Evolutionary conservation across 2,888 invertebrate species (phyloP).

Genomic region (Epistrophe eligans): DNA sequence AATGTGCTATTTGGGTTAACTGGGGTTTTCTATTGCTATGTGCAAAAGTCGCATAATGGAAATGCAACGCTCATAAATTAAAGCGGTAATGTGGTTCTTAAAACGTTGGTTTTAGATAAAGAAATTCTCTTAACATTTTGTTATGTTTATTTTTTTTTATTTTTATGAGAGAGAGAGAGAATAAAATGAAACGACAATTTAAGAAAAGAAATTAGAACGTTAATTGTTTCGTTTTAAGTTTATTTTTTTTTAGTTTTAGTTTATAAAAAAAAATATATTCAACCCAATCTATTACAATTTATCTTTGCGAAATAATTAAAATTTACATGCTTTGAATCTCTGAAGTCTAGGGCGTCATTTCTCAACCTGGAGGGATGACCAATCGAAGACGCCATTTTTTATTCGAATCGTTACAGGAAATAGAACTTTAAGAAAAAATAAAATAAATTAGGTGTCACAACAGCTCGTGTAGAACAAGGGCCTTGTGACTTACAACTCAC

Average conservation of each 20-base stretch:
- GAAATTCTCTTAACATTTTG: not conserved
- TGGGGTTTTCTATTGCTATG: conserved; percentile 27
- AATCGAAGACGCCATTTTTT: no score
- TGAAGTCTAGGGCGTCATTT: no score
- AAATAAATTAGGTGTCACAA: no score
- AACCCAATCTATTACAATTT: no score
- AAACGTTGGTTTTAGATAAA: conserved; percentile 1
- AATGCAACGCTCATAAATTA: conserved; percentile 32
- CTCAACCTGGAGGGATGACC: no score
- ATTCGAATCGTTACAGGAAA: no score
- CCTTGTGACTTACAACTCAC: no score
- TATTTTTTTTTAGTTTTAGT: not conserved
- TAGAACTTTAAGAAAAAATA: no score
- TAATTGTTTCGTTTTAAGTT: not conserved
- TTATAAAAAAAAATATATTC: no score
- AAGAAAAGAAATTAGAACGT: not conserved
- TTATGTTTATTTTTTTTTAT: not conserved
- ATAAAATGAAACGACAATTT: not conserved
- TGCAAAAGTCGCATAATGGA: conserved; percentile 45
- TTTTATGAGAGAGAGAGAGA: not conserved
- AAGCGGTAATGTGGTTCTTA: conserved; percentile 32
- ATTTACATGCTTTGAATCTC: no score
- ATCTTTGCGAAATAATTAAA: no score
- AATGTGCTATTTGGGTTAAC: conserved; percentile 64
- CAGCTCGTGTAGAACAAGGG: no score